Percentiles rank a stretch among this genome's conserved stretches.
Conservation (phyloP, 2,113 vertebrate species). For the Trinectes maculatus region DNA sequence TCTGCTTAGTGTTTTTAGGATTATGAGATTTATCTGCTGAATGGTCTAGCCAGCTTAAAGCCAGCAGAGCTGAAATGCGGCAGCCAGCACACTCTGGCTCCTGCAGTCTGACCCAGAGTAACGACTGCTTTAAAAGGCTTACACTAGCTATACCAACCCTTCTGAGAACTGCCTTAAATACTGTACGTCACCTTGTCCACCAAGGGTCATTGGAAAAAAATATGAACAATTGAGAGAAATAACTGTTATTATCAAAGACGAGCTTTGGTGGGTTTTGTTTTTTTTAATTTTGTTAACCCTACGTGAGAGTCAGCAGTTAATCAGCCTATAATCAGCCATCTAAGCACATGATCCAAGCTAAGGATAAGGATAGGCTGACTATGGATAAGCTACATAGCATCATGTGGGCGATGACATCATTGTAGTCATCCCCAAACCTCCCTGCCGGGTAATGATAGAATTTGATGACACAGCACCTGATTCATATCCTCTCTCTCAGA, state of each 20-base stretch:
- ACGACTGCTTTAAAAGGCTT: slow-evolving; percentile 57
- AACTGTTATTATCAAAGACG: neutral
- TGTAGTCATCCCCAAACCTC: slow-evolving; percentile 4
- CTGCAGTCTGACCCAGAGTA: slow-evolving; percentile 20
- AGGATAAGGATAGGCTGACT: slow-evolving; percentile 46
- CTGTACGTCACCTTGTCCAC: neutral
- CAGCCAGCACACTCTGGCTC: slow-evolving; percentile 23
- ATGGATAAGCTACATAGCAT: slow-evolving; percentile 38
- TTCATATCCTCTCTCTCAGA: slow-evolving; percentile 1
- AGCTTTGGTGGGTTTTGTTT: neutral
- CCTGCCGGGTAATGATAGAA: slow-evolving; percentile 39
- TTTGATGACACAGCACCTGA: slow-evolving; percentile 35
- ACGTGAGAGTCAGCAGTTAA: slow-evolving; percentile 28
- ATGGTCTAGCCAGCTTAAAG: slow-evolving; percentile 52
- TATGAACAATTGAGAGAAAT: neutral
- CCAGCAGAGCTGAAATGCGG: slow-evolving; percentile 49
- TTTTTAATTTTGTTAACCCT: neutral
- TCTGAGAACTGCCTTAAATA: slow-evolving; percentile 6
- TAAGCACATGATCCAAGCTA: slow-evolving; percentile 59
- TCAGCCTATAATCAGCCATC: slow-evolving; percentile 52
- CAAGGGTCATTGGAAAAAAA: neutral
- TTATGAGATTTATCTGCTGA: slow-evolving; percentile 68
- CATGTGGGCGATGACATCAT: slow-evolving; percentile 53
- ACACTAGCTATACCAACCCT: neutral
- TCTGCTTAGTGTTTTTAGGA: slow-evolving; percentile 48